These are phyloP conservation scores for Strigops habroptila DNA, from an alignment of 2,113 vertebrate genomes.

Conservation along the genomic window DNA sequence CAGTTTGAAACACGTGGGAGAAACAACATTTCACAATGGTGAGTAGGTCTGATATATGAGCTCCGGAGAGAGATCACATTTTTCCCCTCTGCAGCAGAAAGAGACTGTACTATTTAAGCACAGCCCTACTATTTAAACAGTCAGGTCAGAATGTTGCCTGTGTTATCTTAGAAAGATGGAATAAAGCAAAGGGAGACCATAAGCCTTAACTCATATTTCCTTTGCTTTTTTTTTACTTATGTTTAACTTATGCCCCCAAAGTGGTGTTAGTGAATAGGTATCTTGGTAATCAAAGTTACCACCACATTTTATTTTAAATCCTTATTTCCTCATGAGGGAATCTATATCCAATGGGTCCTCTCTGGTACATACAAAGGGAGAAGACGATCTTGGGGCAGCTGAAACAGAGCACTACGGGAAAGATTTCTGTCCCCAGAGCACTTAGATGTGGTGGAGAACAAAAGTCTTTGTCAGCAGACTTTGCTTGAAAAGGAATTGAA, in stretches of 20 bases:
- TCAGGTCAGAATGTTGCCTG: neutral
- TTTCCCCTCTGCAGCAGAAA: neutral
- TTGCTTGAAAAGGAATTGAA: slow-evolving; percentile 2
- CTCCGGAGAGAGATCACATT: neutral
- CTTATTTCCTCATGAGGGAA: neutral
- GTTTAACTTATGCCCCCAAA: neutral
- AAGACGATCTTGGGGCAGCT: neutral
- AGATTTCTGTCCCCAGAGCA: neutral
- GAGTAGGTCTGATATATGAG: neutral
- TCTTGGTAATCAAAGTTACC: neutral
- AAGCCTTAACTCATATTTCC: neutral
- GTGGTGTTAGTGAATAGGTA: neutral
- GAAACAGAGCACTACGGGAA: neutral
- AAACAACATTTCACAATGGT: neutral
- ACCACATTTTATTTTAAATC: neutral
- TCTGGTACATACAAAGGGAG: neutral
- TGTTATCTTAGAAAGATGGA: neutral
- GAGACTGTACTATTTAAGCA: neutral
- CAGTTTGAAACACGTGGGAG: neutral
- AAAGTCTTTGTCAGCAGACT: slow-evolving; percentile 25
- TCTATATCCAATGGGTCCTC: neutral
- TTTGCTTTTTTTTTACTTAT: neutral
- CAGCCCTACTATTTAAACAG: neutral
- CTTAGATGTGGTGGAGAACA: neutral
- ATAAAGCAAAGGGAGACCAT: neutral